Evolutionary conservation across 1,140 invertebrate species (phyloP), one percentile per base, ranked within the genome.

Genomic region (Dolichoris vasculosae): DNA sequence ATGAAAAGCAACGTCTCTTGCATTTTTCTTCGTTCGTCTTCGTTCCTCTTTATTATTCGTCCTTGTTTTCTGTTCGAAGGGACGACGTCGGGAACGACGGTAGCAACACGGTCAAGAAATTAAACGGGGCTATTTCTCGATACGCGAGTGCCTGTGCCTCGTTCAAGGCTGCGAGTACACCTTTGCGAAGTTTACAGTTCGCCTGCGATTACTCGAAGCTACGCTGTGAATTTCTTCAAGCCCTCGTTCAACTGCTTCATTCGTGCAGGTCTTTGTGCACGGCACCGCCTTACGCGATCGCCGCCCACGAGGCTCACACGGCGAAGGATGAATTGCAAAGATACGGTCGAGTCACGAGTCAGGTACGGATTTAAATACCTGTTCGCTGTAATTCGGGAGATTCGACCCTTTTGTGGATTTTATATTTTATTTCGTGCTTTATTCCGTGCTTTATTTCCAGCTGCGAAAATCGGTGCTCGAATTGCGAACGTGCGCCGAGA

Each of bases 231-330:
- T 95, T 97, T 88, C 93, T 99, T 26, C 96, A 97, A 86, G 95
- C 96, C 30, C 94, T 98, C 48, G 94, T 95, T 0, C 95, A 97
- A 88, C 94, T 98, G 13, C 94, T 97, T 35, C 95, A 96, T 51
- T 96, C 96, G 0, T 97, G 97, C 89, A 95, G 91, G 90, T 96
- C 97, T 64, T 94, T 98, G 43, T 97, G 97, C 88, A 97, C 98
- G 83, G 97, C 97, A 76, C 98, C 98, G 38, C 98, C 98, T 46
- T 97, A 98, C 4, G 98, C 98, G 4, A 98, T 99, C 86, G 97
- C 98, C 0, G 95, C 96, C 1, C 96, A 97, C 17, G 95, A 98
- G 73, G 97, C 97, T 0, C 94, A 96, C 82, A 95, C 95, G 30
- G 97, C 96, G 15, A 94, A 97, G 82, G 97, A 98, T 89, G 97